A percentile compares a stretch with the other conserved stretches of the same genome.
phyloP scores from a whole-genome alignment of 1,140 invertebrate genomes.

The Drosophila setifemur region DNA sequence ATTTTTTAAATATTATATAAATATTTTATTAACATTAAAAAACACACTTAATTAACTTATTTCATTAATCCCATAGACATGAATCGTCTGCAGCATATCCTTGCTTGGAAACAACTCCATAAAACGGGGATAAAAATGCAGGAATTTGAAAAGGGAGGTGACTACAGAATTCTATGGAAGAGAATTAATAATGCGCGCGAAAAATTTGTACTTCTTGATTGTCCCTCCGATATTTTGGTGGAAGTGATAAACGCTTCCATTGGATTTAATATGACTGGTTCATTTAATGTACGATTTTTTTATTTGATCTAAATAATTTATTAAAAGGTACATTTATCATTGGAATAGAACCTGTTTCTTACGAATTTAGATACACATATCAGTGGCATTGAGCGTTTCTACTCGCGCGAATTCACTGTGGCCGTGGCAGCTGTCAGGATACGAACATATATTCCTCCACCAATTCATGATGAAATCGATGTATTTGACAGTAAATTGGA shows the following conservation, averaged over 20 bases:
- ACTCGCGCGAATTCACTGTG: conserved; percentile 56
- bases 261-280: conserved; percentile 69
- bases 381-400: conserved; percentile 57
- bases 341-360: conserved; percentile 55
- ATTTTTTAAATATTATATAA: too few species aligned
- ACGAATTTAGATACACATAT: conserved; percentile 67
- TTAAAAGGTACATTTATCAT: not conserved
- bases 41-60: not conserved
- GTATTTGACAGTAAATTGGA: conserved; percentile 50
- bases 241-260: conserved; percentile 82
- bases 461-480: conserved; percentile 64
- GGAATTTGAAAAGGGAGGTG: conserved; percentile 83
- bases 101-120: conserved; percentile 68
- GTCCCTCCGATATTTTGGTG: conserved; percentile 84
- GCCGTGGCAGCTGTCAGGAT: conserved; percentile 55
- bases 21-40: too few species aligned
- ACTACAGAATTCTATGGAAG: conserved; percentile 86
- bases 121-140: conserved; percentile 83
- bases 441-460: conserved; percentile 59
- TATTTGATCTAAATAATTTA: not conserved
- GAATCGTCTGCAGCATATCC: conserved; percentile 60
- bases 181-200: conserved; percentile 86
- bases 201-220: conserved; percentile 89
- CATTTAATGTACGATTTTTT: conserved; percentile 65
- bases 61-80: conserved; percentile 42